Conservation (phyloP, 2,797 vertebrate genomes). For the Selene dorsalis region DNA sequence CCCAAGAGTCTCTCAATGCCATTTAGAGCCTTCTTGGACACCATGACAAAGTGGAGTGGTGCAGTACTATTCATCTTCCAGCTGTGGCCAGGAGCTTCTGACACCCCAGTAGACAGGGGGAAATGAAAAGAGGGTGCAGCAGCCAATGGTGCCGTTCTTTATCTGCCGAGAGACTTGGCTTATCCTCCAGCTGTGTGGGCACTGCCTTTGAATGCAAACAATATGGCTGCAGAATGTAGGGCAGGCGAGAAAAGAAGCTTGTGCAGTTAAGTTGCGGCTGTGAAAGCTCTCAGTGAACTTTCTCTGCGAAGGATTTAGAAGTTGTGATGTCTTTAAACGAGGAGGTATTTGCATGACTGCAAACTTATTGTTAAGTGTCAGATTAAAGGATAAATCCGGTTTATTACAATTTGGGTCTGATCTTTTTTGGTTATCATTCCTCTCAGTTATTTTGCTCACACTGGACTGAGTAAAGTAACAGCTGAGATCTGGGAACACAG, state of each 20-base stretch:
- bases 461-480: not conserved
- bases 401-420: slow-evolving; percentile 34
- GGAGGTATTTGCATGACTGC: slow-evolving; percentile 35
- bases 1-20: slow-evolving; percentile 76
- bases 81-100: slow-evolving; percentile 78
- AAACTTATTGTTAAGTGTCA: slow-evolving; percentile 33
- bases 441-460: not conserved
- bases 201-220: slow-evolving; percentile 80
- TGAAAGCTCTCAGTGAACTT: slow-evolving; percentile 52
- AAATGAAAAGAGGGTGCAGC: slow-evolving; percentile 79
- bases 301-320: slow-evolving; percentile 61
- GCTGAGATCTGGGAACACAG: slow-evolving; percentile 4
- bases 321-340: slow-evolving; percentile 24
- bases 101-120: slow-evolving; percentile 75
- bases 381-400: slow-evolving; percentile 35
- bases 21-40: slow-evolving; percentile 78
- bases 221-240: slow-evolving; percentile 78
- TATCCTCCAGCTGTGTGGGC: slow-evolving; percentile 81
- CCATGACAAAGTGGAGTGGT: slow-evolving; percentile 79
- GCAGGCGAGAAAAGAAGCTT: slow-evolving; percentile 66
- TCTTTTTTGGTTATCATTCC: slow-evolving; percentile 4
- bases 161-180: slow-evolving; percentile 79
- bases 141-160: slow-evolving; percentile 67
- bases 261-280: slow-evolving; percentile 47
- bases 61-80: slow-evolving; percentile 81